Percentiles rank a stretch among this genome's conserved stretches.
phyloP scores from a whole-genome alignment of 2,888 invertebrate genomes.

The Lacanobia wlatinum region DNA sequence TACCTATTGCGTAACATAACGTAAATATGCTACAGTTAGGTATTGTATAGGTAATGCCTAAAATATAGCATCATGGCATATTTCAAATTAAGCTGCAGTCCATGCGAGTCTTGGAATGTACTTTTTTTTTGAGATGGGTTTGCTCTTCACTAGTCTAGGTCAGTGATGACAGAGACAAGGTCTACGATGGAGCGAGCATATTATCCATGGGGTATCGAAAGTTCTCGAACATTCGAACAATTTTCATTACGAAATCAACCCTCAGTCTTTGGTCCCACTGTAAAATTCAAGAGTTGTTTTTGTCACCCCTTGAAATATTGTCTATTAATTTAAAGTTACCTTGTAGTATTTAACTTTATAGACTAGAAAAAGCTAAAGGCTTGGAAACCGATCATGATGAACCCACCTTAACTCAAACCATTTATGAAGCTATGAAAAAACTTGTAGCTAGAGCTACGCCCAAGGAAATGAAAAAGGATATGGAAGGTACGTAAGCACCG shows the following conservation, averaged over 20 bases:
- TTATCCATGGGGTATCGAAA: too few relatives aligned
- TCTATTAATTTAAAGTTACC: background rate
- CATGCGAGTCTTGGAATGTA: too few relatives aligned
- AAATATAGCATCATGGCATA: too few relatives aligned
- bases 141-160: too few relatives aligned
- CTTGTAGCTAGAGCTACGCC: conserved; percentile 70
- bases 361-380: conserved; percentile 77
- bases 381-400: conserved; percentile 81
- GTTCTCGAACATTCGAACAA: background rate
- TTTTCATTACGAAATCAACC: background rate
- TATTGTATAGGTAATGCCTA: too few relatives aligned
- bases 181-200: too few relatives aligned
- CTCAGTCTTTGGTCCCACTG: background rate
- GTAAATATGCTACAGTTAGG: too few relatives aligned
- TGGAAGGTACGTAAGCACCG: conserved; percentile 73
- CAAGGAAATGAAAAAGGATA: conserved; percentile 74
- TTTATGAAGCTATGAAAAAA: conserved; percentile 72
- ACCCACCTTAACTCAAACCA: conserved; percentile 78
- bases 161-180: too few relatives aligned
- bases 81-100: too few relatives aligned
- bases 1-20: too few relatives aligned
- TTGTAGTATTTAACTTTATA: conserved; percentile 51
- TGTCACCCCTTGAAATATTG: background rate
- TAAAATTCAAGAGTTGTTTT: background rate
- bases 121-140: too few relatives aligned